phyloP scores from a whole-genome alignment of 2,113 vertebrate species.

The Mus spicilegus region DNA sequence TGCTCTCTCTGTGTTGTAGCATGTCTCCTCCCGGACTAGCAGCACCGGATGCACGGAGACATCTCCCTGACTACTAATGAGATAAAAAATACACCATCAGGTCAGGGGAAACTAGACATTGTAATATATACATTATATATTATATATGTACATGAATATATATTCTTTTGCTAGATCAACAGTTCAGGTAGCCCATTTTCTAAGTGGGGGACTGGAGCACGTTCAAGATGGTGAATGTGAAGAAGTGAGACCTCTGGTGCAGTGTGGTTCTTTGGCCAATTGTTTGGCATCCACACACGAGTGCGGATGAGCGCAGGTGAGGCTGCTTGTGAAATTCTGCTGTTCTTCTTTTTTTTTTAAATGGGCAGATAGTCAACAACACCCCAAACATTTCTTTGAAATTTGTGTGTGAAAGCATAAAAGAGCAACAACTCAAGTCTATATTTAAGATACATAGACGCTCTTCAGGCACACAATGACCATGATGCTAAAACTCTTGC shows the following conservation, averaged over 20 bases:
- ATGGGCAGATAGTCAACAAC: slow-evolving; percentile 50
- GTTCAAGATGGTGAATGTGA: background rate
- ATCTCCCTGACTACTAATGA: slow-evolving; percentile 80
- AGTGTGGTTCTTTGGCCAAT: slow-evolving; percentile 43
- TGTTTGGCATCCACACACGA: background rate
- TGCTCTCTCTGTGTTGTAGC: slow-evolving; percentile 58
- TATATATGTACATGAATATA: background rate
- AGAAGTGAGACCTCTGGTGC: background rate
- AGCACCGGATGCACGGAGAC: slow-evolving; percentile 58
- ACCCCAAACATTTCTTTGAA: slow-evolving; percentile 66
- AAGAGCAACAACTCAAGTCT: slow-evolving; percentile 78
- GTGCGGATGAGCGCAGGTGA: background rate
- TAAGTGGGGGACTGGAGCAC: background rate
- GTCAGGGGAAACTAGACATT: slow-evolving; percentile 73
- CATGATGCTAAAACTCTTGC: slow-evolving; percentile 72
- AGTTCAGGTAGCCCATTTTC: slow-evolving; percentile 74
- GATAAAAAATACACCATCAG: slow-evolving; percentile 71
- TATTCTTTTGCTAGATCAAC: slow-evolving; percentile 55
- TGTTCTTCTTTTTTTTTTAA: slow-evolving; percentile 54
- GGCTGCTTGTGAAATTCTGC: background rate
- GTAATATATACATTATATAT: background rate
- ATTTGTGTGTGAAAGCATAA: slow-evolving; percentile 65
- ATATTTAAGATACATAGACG: slow-evolving; percentile 71
- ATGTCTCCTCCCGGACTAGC: slow-evolving; percentile 57
- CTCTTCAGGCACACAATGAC: slow-evolving; percentile 76